Percentiles rank a stretch among this genome's conserved stretches.
These are phyloP conservation scores for Myodes glareolus DNA, from an alignment of 2,113 vertebrate species.

Conservation along the genomic window DNA sequence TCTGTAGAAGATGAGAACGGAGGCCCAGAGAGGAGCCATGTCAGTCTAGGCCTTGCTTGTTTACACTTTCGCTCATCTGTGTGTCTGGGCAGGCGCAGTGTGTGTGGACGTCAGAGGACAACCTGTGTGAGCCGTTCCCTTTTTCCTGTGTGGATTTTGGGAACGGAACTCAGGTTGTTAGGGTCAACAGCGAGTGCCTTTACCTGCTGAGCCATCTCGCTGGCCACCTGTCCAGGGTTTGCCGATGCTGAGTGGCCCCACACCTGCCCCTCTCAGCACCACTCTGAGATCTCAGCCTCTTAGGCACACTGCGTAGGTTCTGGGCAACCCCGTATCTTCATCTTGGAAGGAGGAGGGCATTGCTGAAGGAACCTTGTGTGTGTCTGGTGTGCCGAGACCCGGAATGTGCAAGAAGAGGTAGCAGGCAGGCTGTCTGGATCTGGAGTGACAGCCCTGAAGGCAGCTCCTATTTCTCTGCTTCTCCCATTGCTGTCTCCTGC, in stretches of 20 bases:
- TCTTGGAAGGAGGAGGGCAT: not conserved
- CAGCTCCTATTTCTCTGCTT: not conserved
- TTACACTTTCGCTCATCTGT: not conserved
- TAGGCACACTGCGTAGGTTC: not conserved
- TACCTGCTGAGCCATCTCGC: not conserved
- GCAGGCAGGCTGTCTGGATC: not conserved
- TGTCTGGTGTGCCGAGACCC: not conserved
- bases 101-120: not conserved
- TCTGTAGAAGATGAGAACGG: not conserved
- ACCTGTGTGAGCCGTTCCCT: not conserved
- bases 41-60: not conserved
- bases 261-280: not conserved
- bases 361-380: not conserved
- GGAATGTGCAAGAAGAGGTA: accelerated
- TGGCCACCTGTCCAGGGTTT: not conserved
- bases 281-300: not conserved
- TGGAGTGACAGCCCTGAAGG: accelerated
- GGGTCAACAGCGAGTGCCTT: not conserved
- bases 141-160: not conserved
- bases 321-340: accelerated
- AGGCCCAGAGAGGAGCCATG: not conserved
- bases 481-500: not conserved
- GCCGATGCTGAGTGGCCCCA: too few relatives aligned
- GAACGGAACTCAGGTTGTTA: not conserved
- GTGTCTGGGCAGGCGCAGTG: not conserved